A percentile compares a stretch with the other conserved stretches of the same genome.
These are phyloP conservation scores for Chelonia mydas DNA, from an alignment of 2,797 vertebrate genomes.

Conservation along the genomic window DNA sequence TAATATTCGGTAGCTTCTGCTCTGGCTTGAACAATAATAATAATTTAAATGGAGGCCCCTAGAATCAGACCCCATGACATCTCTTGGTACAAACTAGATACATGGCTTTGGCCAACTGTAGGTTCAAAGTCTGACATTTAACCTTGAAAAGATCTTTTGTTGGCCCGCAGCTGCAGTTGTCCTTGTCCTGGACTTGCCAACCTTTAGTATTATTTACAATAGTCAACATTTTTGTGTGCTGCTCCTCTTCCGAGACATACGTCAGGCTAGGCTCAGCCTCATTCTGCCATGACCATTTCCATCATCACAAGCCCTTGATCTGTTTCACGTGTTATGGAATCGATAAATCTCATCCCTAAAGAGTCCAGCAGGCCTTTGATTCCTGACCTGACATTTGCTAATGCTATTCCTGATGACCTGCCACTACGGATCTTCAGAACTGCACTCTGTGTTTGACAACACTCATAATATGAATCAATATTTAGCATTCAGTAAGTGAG, in stretches of 20 bases:
- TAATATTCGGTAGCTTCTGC: background rate
- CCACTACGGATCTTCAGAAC: conserved; percentile 83
- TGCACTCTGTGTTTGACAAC: conserved; percentile 87
- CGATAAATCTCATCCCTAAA: conserved; percentile 86
- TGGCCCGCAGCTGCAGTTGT: conserved; percentile 4
- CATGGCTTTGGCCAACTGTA: conserved; percentile 18
- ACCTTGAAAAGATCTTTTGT: conserved; percentile 25
- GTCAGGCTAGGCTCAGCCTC: conserved; percentile 79
- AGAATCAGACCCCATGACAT: background rate
- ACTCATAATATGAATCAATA: conserved; percentile 90
- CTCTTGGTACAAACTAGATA: background rate
- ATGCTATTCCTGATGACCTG: conserved; percentile 86
- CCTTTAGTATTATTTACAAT: conserved; percentile 53
- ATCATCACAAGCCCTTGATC: conserved; percentile 84
- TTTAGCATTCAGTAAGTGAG: conserved; percentile 88
- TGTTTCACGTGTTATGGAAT: conserved; percentile 83
- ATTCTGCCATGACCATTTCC: conserved; percentile 84
- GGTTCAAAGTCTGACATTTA: conserved; percentile 48
- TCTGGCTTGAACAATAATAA: background rate
- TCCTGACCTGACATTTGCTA: conserved; percentile 86
- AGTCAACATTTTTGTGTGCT: conserved; percentile 65
- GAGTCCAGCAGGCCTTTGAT: conserved; percentile 85
- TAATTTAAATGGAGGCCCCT: conserved; percentile 12
- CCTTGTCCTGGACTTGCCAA: conserved; percentile 55
- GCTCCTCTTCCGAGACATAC: conserved; percentile 63